Evolutionary conservation across 2,113 vertebrate genomes (phyloP), one percentile per base, ranked within the genome.

Genomic region (Albula glossodonta): DNA sequence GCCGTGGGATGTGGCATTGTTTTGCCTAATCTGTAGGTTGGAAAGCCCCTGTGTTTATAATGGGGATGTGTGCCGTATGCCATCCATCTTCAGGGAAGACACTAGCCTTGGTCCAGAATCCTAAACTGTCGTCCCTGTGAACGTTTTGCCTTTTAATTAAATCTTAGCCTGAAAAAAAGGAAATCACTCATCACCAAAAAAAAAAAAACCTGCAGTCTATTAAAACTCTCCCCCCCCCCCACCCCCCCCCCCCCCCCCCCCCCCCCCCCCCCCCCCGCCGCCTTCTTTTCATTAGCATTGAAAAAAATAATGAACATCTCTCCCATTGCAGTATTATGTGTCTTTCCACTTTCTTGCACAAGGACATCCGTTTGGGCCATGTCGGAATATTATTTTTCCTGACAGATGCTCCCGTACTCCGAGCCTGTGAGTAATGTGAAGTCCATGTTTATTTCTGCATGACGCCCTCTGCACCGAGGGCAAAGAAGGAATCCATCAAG

Each of bases 81-180:
- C 57, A 81, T 81, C 60, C 49, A 86, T 86, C 56, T 48, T 22
- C 49, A 11, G n/a, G 25, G 57, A 50, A 31, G 50, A 74, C 11
- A 49, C 84, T 57, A 41, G 41, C 31, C 1, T 48, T 15, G 51
- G 51, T 56, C 51, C 49, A 17, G 49, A 51, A 70, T 49, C 31
- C 63, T 11, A 81, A 82, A 82, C 11, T 66, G 56, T 81, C 79
- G 60, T 56, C 25, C 31, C 19, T 85, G 79, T 41, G 81, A 86
- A 81, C 81, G 48, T 86, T 85, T 79, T 78, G 66, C 84, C 77
- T 85, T 51, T 85, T 79, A 85, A 85, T 85, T 85, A 85, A 51
- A 85, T 25, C 53, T 81, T 81, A 53, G 80, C 15, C 10, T 7
- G 19, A 9, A 15, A 74, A 48, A n/a, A 5, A 31, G 15, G 31